Base-by-base conservation (phyloP, 2,113 vertebrate species). In the Actenoides hombroni region DNA sequence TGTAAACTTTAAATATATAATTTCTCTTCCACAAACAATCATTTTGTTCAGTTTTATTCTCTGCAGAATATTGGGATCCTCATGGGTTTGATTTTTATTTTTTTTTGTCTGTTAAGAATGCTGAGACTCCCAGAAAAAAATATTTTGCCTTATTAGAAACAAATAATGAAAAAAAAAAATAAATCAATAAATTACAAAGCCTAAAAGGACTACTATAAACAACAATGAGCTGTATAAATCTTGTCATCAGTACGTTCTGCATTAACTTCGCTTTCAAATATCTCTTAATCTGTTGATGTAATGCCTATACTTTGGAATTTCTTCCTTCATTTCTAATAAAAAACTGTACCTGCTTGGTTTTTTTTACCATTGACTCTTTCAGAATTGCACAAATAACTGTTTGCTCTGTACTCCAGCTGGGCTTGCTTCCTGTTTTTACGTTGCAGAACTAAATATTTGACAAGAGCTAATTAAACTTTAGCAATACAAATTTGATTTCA, bases 291-390 rank as follows among this genome's bases (percentile, higher is more conserved):
- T 81, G 35, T 20, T 69, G 40, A 40, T 63, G 5, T 48, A 59
- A 26, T 0, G 1, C 1, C 20, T 16, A 10, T 84, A 23, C 10
- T 68, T 76, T 44, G 49, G 1, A 51, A n/a, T 88, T 57, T 54
- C 12, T 91, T 68, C 11, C 15, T 83, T 65, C 1, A 11, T 44
- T 84, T 88, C 16, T 75, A 40, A 40, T 8, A 71, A 23, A 49
- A 5, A 69, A 40, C 8, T 59, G 10, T 4, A 6, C 25, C 10
- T 13, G 69, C 10, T 20, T 80, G 20, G 0, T 0, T 39, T 54
- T 59, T 79, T 71, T 71, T 37, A 20, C 12, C 2, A 9, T 49
- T 48, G 15, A 17, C 19, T 83, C 11, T 75, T 76, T 80, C 14
- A n/a, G 13, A 77, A 80, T 48, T 88, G 13, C 37, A 35, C 13